Conservation (phyloP, 1,140 invertebrate genomes). For the Hylyphantes graminicola region DNA sequence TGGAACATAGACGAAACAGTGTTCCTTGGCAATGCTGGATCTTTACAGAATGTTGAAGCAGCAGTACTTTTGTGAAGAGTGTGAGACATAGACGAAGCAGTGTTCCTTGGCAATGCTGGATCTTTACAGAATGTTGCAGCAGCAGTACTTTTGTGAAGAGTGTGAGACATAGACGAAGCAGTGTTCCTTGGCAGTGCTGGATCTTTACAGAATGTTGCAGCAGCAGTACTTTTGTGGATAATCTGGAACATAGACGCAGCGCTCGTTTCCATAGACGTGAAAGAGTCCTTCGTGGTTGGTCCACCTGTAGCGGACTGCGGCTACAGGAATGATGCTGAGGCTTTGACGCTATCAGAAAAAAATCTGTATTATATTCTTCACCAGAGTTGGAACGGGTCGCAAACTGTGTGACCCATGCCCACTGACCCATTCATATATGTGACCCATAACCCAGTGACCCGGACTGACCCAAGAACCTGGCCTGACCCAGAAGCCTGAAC, state of each 20-base stretch:
- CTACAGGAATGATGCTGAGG: conserved; percentile 71
- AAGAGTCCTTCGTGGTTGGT: conserved; percentile 68
- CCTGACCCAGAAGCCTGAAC: too few species aligned
- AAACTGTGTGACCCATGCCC: background rate
- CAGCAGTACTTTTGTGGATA: conserved; percentile 74
- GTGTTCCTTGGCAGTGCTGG: background rate
- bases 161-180: background rate
- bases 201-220: conserved; percentile 67
- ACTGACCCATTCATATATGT: too few species aligned
- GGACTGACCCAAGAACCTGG: too few species aligned
- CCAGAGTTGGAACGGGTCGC: background rate
- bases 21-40: too few species aligned
- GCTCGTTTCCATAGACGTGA: conserved; percentile 72
- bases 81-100: too few species aligned
- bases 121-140: background rate
- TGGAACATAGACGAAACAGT: too few species aligned
- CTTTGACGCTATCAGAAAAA: conserved; percentile 69
- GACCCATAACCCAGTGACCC: background rate
- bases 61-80: too few species aligned
- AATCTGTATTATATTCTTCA: background rate
- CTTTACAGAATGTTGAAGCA: too few species aligned
- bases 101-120: background rate
- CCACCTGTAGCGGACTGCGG: conserved; percentile 70
- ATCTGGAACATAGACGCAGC: conserved; percentile 70
- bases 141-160: background rate